Percentiles rank a stretch among this genome's conserved stretches.
phyloP scores from a whole-genome alignment of 2,113 vertebrate species.

The Sylvia atricapilla region DNA sequence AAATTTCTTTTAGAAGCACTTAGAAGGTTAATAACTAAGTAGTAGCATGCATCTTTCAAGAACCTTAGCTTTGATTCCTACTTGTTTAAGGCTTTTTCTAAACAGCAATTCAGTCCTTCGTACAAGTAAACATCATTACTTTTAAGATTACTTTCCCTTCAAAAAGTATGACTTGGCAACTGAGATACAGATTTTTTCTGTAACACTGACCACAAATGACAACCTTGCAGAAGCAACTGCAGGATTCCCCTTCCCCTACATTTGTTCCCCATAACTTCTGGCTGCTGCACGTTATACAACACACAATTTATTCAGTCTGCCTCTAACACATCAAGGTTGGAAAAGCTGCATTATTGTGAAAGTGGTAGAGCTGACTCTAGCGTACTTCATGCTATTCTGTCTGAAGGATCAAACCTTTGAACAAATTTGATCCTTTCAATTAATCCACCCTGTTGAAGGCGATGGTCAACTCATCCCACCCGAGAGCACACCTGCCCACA shows the following conservation, averaged over 20 bases:
- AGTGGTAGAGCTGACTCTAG: neutral
- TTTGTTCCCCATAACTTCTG: neutral
- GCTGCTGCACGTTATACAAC: neutral
- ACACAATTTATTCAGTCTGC: accelerated
- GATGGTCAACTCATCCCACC: neutral
- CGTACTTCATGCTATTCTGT: accelerated
- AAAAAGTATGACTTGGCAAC: neutral
- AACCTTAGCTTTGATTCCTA: neutral
- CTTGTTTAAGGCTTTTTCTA: neutral
- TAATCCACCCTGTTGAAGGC: accelerated
- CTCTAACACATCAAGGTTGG: neutral
- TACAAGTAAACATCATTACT: neutral
- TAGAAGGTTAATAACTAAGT: neutral
- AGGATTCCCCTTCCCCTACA: neutral
- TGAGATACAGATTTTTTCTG: neutral
- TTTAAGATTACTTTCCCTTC: neutral
- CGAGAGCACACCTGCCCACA: conserved; percentile 27
- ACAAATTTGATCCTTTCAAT: neutral
- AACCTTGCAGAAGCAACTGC: neutral
- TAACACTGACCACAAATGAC: neutral
- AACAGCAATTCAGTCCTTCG: neutral
- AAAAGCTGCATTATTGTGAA: neutral
- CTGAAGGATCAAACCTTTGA: neutral
- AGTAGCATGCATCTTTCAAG: neutral
- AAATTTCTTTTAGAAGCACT: neutral